A percentile compares a stretch with the other conserved stretches of the same genome.
phyloP scores from a whole-genome alignment of 2,888 invertebrate species.

The Aporophyla lueneburgensis region DNA sequence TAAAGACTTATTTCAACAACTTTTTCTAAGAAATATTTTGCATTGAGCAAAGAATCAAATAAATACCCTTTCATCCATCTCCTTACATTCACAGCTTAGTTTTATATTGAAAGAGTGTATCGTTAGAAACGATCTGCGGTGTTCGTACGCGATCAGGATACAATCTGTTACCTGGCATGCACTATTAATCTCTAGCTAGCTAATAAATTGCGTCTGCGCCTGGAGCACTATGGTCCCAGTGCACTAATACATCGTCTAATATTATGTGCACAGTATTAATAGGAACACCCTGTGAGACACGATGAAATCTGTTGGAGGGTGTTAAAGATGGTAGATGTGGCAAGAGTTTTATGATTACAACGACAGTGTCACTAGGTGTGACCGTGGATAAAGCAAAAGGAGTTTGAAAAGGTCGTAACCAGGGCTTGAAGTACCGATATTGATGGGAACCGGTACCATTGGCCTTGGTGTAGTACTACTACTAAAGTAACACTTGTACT shows the following conservation, averaged over 20 bases:
- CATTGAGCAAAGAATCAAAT: background rate
- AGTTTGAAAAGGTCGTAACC: no score
- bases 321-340: background rate
- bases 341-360: background rate
- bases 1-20: background rate
- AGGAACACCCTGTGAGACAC: slow-evolving; percentile 11
- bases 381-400: background rate
- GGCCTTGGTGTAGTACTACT: background rate
- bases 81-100: slow-evolving; percentile 2
- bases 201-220: slow-evolving; percentile 61
- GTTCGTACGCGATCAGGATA: slow-evolving; percentile 46
- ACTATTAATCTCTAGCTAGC: slow-evolving; percentile 61
- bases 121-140: slow-evolving; percentile 47
- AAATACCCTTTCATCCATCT: slow-evolving; percentile 5
- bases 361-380: background rate
- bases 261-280: slow-evolving; percentile 36
- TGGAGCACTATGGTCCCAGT: slow-evolving; percentile 48
- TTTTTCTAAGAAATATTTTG: background rate
- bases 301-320: background rate
- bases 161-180: slow-evolving; percentile 62
- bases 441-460: background rate
- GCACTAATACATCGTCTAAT: slow-evolving; percentile 37
- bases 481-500: background rate
- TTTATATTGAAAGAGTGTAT: slow-evolving; percentile 41
- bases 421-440: background rate